Percentiles rank a stretch among this genome's conserved stretches.
These are phyloP conservation scores for Drosophila lowei DNA, from an alignment of 1,140 invertebrate species.

Conservation along the genomic window DNA sequence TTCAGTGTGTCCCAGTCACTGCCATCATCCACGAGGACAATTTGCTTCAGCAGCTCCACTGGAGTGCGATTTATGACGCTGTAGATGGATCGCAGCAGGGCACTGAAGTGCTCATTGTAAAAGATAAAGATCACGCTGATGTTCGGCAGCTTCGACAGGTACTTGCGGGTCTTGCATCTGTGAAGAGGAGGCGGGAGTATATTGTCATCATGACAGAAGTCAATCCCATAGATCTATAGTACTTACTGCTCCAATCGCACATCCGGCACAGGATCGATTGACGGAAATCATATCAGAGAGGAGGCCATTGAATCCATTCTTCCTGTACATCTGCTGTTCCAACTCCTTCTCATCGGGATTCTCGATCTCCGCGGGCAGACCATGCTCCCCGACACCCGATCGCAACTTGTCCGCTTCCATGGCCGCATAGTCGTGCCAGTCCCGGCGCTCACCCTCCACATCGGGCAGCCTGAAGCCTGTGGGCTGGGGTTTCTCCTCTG, in stretches of 20 bases:
- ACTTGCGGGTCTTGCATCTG: conserved; percentile 90
- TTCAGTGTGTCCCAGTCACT: conserved; percentile 90
- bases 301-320: conserved; percentile 92
- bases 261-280: conserved; percentile 90
- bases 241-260: conserved; percentile 88
- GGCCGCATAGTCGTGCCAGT: conserved; percentile 89
- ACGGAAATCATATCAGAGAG: conserved; percentile 91
- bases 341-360: conserved; percentile 78
- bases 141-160: conserved; percentile 89
- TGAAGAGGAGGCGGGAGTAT: conserved; percentile 73
- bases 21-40: conserved; percentile 97
- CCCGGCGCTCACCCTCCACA: conserved; percentile 84
- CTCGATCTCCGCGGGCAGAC: conserved; percentile 85
- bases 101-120: conserved; percentile 96
- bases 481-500: neutral
- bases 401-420: conserved; percentile 86
- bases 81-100: conserved; percentile 91
- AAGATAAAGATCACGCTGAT: conserved; percentile 96
- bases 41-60: conserved; percentile 90
- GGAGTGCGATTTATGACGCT: conserved; percentile 95
- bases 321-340: conserved; percentile 86
- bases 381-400: conserved; percentile 88
- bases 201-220: conserved; percentile 62
- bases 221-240: conserved; percentile 82
- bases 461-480: conserved; percentile 48